phyloP scores from a whole-genome alignment of 2,888 invertebrate species.

The Temnothorax rugatulus region DNA sequence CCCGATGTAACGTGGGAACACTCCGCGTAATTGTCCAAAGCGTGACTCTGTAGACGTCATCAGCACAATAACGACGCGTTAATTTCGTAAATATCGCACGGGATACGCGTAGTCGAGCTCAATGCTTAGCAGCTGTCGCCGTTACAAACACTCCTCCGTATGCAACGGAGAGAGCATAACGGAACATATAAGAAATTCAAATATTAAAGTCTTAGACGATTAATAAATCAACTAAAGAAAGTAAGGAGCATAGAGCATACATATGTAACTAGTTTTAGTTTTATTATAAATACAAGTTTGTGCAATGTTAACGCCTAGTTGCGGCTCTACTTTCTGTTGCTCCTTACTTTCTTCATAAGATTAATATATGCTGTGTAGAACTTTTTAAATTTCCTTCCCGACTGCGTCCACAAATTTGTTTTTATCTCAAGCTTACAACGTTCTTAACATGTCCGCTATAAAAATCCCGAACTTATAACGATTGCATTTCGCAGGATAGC shows the following conservation, averaged over 20 bases:
- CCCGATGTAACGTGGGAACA: constrained; percentile 33
- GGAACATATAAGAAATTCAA: background rate
- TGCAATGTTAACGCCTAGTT: too few relatives aligned
- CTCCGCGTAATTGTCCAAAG: constrained; percentile 33
- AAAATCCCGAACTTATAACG: background rate
- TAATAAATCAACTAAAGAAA: too few relatives aligned
- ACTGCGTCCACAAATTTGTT: background rate
- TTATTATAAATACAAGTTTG: too few relatives aligned
- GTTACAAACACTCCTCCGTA: background rate
- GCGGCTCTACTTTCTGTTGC: too few relatives aligned
- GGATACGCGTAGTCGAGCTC: background rate
- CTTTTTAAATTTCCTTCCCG: constrained; percentile 1
- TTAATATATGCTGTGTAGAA: background rate
- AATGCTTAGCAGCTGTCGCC: background rate
- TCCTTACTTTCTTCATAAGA: background rate
- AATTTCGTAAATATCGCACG: background rate
- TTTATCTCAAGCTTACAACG: background rate
- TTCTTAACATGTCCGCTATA: background rate
- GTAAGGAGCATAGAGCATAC: too few relatives aligned
- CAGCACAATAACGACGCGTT: constrained; percentile 4
- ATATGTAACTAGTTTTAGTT: too few relatives aligned
- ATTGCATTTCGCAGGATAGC: background rate
- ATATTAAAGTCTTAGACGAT: too few relatives aligned
- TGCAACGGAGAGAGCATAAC: background rate
- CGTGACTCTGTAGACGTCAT: constrained; percentile 24